phyloP scores from a whole-genome alignment of 2,797 vertebrate species.

The Sebastes nivosus region DNA sequence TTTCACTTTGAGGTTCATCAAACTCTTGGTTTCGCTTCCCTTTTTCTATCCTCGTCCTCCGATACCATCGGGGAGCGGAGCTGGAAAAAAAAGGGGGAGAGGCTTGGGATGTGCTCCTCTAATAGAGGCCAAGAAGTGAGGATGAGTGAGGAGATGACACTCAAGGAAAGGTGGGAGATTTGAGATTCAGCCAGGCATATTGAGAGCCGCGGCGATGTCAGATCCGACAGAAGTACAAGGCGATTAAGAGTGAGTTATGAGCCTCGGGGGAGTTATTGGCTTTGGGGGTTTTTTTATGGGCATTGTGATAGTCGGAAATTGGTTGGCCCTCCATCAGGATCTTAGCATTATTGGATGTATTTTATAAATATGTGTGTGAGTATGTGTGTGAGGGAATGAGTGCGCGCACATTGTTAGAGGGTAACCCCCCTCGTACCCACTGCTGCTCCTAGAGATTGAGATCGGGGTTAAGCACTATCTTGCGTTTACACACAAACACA shows the following conservation, averaged over 20 bases:
- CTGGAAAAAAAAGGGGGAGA: conserved; percentile 13
- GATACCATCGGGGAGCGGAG: not conserved
- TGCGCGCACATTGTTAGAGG: conserved; percentile 2
- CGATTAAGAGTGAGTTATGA: conserved; percentile 55
- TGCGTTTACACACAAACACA: conserved; percentile 9
- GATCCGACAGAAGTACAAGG: conserved; percentile 28
- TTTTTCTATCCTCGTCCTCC: conserved; percentile 11
- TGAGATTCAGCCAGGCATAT: conserved; percentile 29
- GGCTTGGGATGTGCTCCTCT: conserved; percentile 17
- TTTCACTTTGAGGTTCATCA: conserved; percentile 24
- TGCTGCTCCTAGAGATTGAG: conserved; percentile 41
- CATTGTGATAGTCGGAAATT: conserved; percentile 47
- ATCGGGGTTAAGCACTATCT: conserved; percentile 56
- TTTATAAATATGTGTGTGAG: not conserved
- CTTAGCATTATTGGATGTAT: conserved; percentile 35
- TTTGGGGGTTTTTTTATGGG: conserved; percentile 48
- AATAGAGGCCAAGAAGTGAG: conserved; percentile 17
- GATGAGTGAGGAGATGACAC: conserved; percentile 3
- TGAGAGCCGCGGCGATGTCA: conserved; percentile 28
- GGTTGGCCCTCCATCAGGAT: conserved; percentile 40
- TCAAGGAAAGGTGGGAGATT: conserved; percentile 20
- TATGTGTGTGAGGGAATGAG: not conserved
- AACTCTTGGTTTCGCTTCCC: conserved; percentile 19
- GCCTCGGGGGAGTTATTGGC: conserved; percentile 49
- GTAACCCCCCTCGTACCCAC: conserved; percentile 36